Evolutionary conservation across 2,888 invertebrate genomes (phyloP).

Genomic region (Heteromurus nitidus): DNA sequence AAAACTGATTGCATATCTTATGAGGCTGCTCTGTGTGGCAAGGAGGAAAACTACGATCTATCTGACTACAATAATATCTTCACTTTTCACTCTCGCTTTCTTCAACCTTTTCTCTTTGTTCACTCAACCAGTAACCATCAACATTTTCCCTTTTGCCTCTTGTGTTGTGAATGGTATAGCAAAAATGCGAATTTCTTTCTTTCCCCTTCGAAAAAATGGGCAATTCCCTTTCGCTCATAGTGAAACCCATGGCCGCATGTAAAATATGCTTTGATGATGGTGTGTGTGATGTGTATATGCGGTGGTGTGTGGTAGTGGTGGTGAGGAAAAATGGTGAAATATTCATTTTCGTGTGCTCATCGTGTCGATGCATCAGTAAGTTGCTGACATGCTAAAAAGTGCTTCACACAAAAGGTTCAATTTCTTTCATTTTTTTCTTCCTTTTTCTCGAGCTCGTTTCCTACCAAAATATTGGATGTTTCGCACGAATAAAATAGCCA

Average conservation of each 20-base stretch:
- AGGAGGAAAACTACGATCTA: no score
- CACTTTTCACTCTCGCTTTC: not conserved
- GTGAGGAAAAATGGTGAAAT: slow-evolving; percentile 33
- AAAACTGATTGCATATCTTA: no score
- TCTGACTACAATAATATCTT: no score
- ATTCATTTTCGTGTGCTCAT: slow-evolving; percentile 31
- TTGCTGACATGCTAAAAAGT: slow-evolving; percentile 34
- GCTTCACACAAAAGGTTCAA: slow-evolving; percentile 13
- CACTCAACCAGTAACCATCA: not conserved
- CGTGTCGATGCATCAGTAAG: slow-evolving; percentile 31
- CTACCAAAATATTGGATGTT: no score
- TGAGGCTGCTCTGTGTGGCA: no score
- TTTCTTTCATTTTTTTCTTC: no score
- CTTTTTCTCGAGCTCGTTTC: no score
- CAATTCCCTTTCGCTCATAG: not conserved
- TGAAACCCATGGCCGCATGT: not conserved
- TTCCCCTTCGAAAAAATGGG: not conserved
- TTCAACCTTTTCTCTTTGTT: not conserved
- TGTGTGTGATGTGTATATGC: no score
- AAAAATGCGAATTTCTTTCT: not conserved
- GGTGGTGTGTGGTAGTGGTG: no score
- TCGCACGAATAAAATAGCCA: no score
- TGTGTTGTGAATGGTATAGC: not conserved
- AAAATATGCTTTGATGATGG: slow-evolving; percentile 21
- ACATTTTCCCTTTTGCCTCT: not conserved